Evolutionary conservation across 2,797 vertebrate genomes (phyloP).

Genomic region (Bradypodion ventrale): DNA sequence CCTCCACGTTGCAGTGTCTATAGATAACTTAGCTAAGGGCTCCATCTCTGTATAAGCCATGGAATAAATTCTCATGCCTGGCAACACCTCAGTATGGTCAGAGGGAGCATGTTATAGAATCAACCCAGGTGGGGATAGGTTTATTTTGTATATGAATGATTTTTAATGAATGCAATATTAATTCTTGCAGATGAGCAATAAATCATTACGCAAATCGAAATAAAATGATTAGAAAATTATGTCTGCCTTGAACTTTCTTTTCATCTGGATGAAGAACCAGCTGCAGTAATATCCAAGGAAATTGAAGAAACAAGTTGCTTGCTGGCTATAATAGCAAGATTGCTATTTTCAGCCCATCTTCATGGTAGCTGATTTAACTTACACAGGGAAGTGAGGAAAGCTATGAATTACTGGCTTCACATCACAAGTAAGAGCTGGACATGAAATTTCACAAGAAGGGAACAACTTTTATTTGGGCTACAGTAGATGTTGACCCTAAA

Average conservation of each 20-base stretch:
- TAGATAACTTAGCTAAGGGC: constrained; percentile 65
- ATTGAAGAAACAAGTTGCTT: background rate
- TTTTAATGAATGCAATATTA: constrained; percentile 85
- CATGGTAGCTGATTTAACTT: background rate
- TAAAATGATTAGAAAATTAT: constrained; percentile 69
- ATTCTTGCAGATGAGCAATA: constrained; percentile 84
- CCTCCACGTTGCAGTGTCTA: constrained; percentile 51
- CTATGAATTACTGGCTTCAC: background rate
- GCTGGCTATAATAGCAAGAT: background rate
- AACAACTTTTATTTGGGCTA: background rate
- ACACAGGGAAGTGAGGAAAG: background rate
- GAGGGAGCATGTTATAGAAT: constrained; percentile 65
- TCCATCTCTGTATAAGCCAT: constrained; percentile 73
- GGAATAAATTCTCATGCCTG: constrained; percentile 39
- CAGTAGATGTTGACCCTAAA: background rate
- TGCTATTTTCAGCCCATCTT: background rate
- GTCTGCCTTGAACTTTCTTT: background rate
- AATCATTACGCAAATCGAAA: constrained; percentile 81
- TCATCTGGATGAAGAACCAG: background rate
- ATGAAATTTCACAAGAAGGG: background rate
- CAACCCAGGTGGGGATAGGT: constrained; percentile 71
- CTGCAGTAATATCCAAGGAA: background rate
- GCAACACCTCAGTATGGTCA: constrained; percentile 44
- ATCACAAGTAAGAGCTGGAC: background rate
- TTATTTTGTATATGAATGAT: constrained; percentile 83